These are phyloP conservation scores for Atherix ibis DNA, from an alignment of 2,888 invertebrate species.

Conservation along the genomic window DNA sequence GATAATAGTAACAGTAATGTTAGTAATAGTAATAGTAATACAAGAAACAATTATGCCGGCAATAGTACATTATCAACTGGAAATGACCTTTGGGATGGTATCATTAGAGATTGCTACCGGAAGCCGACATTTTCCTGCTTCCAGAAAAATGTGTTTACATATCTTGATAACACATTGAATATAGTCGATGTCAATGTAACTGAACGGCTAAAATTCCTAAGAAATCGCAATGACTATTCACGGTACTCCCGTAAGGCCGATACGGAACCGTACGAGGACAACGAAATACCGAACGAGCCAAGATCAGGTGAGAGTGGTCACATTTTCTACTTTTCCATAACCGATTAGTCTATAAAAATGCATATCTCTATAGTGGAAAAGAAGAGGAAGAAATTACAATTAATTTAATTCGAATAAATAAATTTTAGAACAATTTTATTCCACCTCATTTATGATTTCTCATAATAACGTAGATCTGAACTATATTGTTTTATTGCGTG, in stretches of 20 bases:
- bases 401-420: too few relatives aligned
- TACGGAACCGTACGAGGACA: slow-evolving; percentile 15
- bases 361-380: neutral
- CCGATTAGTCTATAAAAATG: slow-evolving; percentile 1
- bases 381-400: too few relatives aligned
- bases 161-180: slow-evolving; percentile 49
- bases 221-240: slow-evolving; percentile 43
- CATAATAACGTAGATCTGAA: too few relatives aligned
- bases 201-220: slow-evolving; percentile 45
- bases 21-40: neutral
- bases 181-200: slow-evolving; percentile 49
- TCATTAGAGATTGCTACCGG: slow-evolving; percentile 52
- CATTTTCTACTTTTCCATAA: too few relatives aligned
- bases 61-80: slow-evolving; percentile 28
- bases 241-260: slow-evolving; percentile 40
- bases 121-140: slow-evolving; percentile 56
- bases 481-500: too few relatives aligned
- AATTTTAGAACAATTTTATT: too few relatives aligned
- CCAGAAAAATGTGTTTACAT: slow-evolving; percentile 60
- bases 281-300: slow-evolving; percentile 19
- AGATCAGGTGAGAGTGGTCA: slow-evolving; percentile 20
- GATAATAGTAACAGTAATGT: neutral
- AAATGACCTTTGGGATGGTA: slow-evolving; percentile 55
- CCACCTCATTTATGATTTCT: too few relatives aligned
- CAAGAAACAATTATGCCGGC: neutral